Base-by-base conservation (phyloP, 2,797 vertebrate genomes). In the Bucorvus abyssinicus region DNA sequence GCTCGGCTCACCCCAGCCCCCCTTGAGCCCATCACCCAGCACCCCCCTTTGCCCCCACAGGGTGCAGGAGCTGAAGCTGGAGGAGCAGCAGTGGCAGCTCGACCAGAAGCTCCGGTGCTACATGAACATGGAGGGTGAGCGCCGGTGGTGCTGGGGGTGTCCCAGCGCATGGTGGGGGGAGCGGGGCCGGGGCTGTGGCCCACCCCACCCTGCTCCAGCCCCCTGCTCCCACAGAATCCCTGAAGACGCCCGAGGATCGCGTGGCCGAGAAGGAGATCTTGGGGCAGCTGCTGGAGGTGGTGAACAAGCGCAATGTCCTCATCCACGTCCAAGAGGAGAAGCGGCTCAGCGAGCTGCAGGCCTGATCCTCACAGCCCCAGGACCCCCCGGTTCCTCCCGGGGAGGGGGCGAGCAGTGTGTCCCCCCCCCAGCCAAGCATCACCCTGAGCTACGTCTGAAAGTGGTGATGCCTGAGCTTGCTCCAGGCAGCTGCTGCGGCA, bases 301-400 rank as follows among this genome's bases (percentile, higher is more conserved):
- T 99, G 97, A 98, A 99, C 95, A 98, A 98, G 98, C 98, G 98
- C 87, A 98, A 99, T 61, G 94, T 98, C 24, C 97, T 99, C 94
- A 99, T 99, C 90, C 95, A 98, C 7, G 97, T 99, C 67, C 98
- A 98, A 96, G 99, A 99, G 19, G 98, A 99, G 91, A 98, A 98
- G 96, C 97, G 99, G 89, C 98, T 99, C 95, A 99, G 98, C 9
- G 98, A 99, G 97, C 98, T 99, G 87, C 83, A 1, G 61, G 22
- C 80, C 23, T 94, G 93, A 97, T 2, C 69, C 2, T 0, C 27
- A 22, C 3, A 2, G 63, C 38, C 59, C 30, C 56, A 1, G 5
- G 29, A 55, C 34, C 55, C 22, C 2, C 21, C 0, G 0, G 47
- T 21, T 73, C 67, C 69, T 55, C 69, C 70, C 56, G 0, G 5